Percentiles rank a stretch among this genome's conserved stretches.
Conservation (phyloP, 2,888 invertebrate genomes). For the Catocala sponsa region DNA sequence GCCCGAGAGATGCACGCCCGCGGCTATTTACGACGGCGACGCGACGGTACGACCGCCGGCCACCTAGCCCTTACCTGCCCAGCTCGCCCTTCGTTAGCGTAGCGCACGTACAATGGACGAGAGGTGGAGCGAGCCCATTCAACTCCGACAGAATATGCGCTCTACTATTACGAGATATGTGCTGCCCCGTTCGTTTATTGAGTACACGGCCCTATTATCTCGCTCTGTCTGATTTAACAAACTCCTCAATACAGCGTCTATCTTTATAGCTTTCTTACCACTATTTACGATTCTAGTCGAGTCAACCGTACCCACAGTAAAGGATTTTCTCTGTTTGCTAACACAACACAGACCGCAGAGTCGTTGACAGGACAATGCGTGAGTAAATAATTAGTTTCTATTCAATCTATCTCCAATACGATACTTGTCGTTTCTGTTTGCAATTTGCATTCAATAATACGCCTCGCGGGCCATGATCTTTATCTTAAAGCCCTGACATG, state of each 20-base stretch:
- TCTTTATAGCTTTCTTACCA: slow-evolving; percentile 37
- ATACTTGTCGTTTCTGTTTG: slow-evolving; percentile 62
- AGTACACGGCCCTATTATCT: slow-evolving; percentile 22
- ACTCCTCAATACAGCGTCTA: slow-evolving; percentile 14
- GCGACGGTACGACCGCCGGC: slow-evolving; percentile 38
- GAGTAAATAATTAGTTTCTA: slow-evolving; percentile 76
- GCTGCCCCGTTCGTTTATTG: slow-evolving; percentile 22
- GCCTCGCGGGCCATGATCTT: slow-evolving; percentile 71
- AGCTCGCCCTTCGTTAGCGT: slow-evolving; percentile 56
- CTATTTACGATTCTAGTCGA: slow-evolving; percentile 45
- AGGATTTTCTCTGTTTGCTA: slow-evolving; percentile 60
- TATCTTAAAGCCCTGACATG: slow-evolving; percentile 76
- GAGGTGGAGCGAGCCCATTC: slow-evolving; percentile 66
- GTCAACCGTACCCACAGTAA: slow-evolving; percentile 47
- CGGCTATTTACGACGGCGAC: slow-evolving; percentile 59
- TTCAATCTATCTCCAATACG: slow-evolving; percentile 63
- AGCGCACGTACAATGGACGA: slow-evolving; percentile 59
- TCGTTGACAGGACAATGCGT: slow-evolving; percentile 75
- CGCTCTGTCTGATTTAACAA: slow-evolving; percentile 17
- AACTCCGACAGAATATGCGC: slow-evolving; percentile 55
- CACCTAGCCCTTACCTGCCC: slow-evolving; percentile 70
- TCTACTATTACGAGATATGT: slow-evolving; percentile 29
- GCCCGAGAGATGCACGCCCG: slow-evolving; percentile 53
- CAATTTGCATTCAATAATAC: slow-evolving; percentile 82
- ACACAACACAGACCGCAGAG: slow-evolving; percentile 50